Evolutionary conservation across 2,113 vertebrate genomes (phyloP).

Genomic region (Caranx ignobilis): DNA sequence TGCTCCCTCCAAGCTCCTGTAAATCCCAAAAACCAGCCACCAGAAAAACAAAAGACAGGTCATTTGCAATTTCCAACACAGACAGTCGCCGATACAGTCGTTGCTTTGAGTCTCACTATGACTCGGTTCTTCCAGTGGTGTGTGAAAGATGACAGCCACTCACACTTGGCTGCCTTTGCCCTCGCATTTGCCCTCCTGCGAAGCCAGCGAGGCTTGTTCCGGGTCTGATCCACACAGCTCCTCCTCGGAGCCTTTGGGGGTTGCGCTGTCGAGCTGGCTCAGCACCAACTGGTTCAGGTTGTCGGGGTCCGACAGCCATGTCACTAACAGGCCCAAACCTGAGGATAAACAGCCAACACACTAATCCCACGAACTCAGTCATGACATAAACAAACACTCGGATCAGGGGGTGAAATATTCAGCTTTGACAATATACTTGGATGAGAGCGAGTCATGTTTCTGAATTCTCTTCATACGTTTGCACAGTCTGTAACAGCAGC

Average conservation of each 20-base stretch:
- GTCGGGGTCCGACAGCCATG: slow-evolving; percentile 84
- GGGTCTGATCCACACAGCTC: slow-evolving; percentile 62
- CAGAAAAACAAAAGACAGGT: slow-evolving; percentile 31
- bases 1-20: slow-evolving; percentile 56
- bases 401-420: not conserved
- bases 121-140: slow-evolving; percentile 16
- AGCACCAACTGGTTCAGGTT: slow-evolving; percentile 85
- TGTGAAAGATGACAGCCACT: slow-evolving; percentile 63
- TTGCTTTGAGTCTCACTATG: slow-evolving; percentile 25
- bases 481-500: not conserved
- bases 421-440: not conserved
- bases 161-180: slow-evolving; percentile 61
- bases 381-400: not conserved
- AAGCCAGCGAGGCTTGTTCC: slow-evolving; percentile 58
- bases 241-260: slow-evolving; percentile 56
- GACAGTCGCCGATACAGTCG: slow-evolving; percentile 9
- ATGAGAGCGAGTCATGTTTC: not conserved
- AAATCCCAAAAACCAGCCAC: slow-evolving; percentile 16
- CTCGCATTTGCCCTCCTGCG: slow-evolving; percentile 41
- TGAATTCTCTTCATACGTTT: not conserved
- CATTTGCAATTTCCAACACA: slow-evolving; percentile 40
- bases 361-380: not conserved
- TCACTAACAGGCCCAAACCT: slow-evolving; percentile 79
- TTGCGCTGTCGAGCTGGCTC: slow-evolving; percentile 72
- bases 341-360: slow-evolving; percentile 18